Evolutionary conservation across 2,888 invertebrate genomes (phyloP).

Genomic region (Cataglyphis altisquamis): DNA sequence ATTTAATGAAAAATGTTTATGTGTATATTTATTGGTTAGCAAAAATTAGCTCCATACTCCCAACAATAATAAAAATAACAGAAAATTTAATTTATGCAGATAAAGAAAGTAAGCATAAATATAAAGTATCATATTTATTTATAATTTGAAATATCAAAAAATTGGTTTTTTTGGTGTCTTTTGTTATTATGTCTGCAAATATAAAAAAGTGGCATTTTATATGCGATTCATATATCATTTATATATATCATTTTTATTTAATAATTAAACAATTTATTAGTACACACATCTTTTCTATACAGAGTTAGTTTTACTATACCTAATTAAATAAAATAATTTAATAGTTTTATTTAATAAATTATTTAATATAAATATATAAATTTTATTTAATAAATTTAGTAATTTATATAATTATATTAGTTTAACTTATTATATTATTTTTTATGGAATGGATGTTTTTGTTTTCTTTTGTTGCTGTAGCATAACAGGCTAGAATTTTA

Average conservation of each 20-base stretch:
- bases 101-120: constrained; percentile 18
- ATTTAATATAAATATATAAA: no score
- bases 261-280: constrained; percentile 9
- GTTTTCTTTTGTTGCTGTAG: constrained; percentile 68
- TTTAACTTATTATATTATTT: constrained; percentile 72
- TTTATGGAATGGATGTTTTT: constrained; percentile 51
- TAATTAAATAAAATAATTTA: no score
- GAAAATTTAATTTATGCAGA: constrained; percentile 31
- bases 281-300: constrained; percentile 21
- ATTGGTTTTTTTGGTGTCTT: neutral
- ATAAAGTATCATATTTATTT: neutral
- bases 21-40: constrained; percentile 57
- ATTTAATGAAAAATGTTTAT: constrained; percentile 71
- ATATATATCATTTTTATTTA: constrained; percentile 9
- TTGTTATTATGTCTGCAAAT: neutral
- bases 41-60: constrained; percentile 39
- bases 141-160: neutral
- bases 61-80: constrained; percentile 53
- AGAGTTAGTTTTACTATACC: constrained; percentile 20
- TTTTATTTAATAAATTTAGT: no score
- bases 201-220: neutral
- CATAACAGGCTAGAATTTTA: constrained; percentile 68
- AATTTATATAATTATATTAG: no score
- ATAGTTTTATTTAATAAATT: no score
- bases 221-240: constrained; percentile 9